Conservation (phyloP, 2,888 invertebrate genomes). For the Euzetes globulus region DNA sequence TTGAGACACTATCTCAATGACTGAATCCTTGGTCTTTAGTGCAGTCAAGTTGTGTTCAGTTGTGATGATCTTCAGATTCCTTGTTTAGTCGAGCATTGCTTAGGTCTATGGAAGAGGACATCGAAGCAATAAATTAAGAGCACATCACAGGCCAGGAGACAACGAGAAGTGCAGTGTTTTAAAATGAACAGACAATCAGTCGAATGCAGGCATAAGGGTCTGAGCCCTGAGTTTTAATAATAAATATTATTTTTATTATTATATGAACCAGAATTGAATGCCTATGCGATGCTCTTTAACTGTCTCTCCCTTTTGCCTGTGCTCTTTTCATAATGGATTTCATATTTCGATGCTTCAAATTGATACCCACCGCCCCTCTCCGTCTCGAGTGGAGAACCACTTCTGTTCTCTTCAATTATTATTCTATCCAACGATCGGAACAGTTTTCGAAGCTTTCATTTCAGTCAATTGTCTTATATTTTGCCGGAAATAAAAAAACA, state of each 20-base stretch:
- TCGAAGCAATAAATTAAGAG: conserved; percentile 1
- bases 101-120: neutral
- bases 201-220: neutral
- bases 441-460: neutral
- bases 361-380: neutral
- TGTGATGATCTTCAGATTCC: neutral
- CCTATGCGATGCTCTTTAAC: neutral
- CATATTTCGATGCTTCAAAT: neutral
- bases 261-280: neutral
- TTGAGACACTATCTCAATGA: no score
- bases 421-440: neutral
- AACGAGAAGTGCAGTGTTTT: neutral
- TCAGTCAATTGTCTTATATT: neutral
- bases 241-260: neutral
- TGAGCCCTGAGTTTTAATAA: neutral
- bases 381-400: conserved; percentile 7
- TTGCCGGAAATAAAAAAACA: no score
- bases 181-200: neutral
- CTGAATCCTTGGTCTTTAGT: neutral
- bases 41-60: neutral
- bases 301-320: neutral
- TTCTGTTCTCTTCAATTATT: conserved; percentile 16
- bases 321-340: neutral
- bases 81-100: neutral
- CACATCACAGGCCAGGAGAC: neutral